Percentiles rank a stretch among this genome's conserved stretches.
These are phyloP conservation scores for Halichoerus grypus DNA, from an alignment of 2,113 vertebrate species.

Conservation along the genomic window DNA sequence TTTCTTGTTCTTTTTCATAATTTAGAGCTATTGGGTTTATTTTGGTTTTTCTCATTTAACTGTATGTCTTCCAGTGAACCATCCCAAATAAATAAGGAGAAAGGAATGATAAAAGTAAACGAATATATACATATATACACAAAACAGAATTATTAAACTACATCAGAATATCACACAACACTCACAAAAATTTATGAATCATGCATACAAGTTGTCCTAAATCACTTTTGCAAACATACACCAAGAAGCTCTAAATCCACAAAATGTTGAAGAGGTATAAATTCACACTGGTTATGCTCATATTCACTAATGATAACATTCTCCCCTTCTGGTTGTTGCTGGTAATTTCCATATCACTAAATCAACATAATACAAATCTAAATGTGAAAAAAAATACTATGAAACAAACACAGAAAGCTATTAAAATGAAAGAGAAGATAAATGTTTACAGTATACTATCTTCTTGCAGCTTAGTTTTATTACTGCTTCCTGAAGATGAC, in stretches of 20 bases:
- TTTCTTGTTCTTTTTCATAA: not conserved
- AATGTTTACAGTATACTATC: not conserved
- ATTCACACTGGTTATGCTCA: not conserved
- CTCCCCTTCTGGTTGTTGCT: not conserved
- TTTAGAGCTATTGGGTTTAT: slow-evolving; percentile 33
- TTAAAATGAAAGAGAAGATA: slow-evolving; percentile 34
- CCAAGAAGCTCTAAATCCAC: not conserved
- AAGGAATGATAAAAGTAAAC: slow-evolving; percentile 25
- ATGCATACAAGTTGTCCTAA: not conserved
- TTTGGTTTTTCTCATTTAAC: not conserved
- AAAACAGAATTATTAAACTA: not conserved
- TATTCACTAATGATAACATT: not conserved
- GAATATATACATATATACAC: not conserved
- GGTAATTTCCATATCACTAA: not conserved
- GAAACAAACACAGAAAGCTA: slow-evolving; percentile 2
- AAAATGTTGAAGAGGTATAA: slow-evolving; percentile 4
- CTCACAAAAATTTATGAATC: slow-evolving; percentile 14
- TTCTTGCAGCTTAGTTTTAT: slow-evolving; percentile 27
- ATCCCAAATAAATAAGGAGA: not conserved
- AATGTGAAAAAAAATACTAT: slow-evolving; percentile 27
- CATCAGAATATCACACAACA: not conserved
- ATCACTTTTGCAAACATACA: slow-evolving; percentile 41
- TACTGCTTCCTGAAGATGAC: slow-evolving; percentile 10
- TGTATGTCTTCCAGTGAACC: not conserved
- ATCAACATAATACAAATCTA: not conserved